Conservation (phyloP, 2,888 invertebrate genomes). For the Agonum fuliginosum region DNA sequence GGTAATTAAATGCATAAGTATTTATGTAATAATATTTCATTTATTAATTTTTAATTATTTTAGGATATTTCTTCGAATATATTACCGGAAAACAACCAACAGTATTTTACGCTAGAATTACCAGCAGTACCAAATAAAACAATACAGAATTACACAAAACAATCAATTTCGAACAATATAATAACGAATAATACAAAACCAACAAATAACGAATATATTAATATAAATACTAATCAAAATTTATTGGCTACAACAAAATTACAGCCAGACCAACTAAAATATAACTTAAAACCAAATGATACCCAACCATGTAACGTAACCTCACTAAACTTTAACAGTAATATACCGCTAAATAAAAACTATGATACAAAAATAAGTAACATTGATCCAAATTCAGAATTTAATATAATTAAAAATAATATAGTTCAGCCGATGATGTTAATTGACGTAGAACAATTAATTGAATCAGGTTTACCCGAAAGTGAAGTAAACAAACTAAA, state of each 20-base stretch:
- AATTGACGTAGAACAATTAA: slow-evolving; percentile 53
- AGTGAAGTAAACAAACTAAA: slow-evolving; percentile 49
- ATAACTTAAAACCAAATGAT: slow-evolving; percentile 38
- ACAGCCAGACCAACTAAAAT: background rate
- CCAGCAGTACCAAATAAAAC: slow-evolving; percentile 45
- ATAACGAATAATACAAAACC: slow-evolving; percentile 4
- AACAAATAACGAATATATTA: background rate
- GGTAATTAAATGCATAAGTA: slow-evolving; percentile 29
- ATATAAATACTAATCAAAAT: slow-evolving; percentile 20
- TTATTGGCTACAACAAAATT: slow-evolving; percentile 20
- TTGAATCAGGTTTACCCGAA: slow-evolving; percentile 53
- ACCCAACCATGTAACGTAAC: slow-evolving; percentile 48
- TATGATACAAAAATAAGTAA: slow-evolving; percentile 48
- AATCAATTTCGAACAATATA: slow-evolving; percentile 12
- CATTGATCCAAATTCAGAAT: slow-evolving; percentile 21
- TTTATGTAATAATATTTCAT: background rate
- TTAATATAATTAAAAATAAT: slow-evolving; percentile 44
- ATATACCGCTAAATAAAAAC: slow-evolving; percentile 24
- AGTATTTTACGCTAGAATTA: slow-evolving; percentile 54
- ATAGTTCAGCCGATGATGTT: slow-evolving; percentile 47
- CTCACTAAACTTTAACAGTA: slow-evolving; percentile 37
- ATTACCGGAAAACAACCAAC: slow-evolving; percentile 38
- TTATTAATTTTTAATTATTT: background rate
- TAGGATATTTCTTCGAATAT: slow-evolving; percentile 28
- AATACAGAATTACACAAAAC: slow-evolving; percentile 45